These are phyloP conservation scores for Brachylomia viminalis DNA, from an alignment of 2,888 invertebrate genomes.

Conservation along the genomic window DNA sequence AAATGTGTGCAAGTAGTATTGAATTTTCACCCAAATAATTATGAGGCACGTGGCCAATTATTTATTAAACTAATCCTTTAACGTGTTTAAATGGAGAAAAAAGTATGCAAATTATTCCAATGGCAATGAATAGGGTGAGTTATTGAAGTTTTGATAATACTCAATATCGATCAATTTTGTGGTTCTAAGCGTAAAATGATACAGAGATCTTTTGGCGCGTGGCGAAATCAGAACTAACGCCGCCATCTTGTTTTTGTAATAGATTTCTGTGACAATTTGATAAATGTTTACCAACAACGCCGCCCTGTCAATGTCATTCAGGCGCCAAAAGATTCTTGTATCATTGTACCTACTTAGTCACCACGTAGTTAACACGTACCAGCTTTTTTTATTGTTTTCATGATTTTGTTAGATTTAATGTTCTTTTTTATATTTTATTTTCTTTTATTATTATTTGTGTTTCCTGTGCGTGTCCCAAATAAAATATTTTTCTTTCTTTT, in stretches of 20 bases:
- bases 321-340: not conserved
- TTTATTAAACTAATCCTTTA: not conserved
- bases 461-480: too few relatives aligned
- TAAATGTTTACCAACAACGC: not conserved
- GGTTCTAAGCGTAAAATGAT: not conserved
- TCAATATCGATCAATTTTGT: not conserved
- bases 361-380: not conserved
- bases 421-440: too few relatives aligned
- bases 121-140: not conserved
- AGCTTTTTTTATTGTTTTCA: too few relatives aligned
- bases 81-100: conserved; percentile 4
- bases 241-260: not conserved
- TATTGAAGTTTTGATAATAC: not conserved
- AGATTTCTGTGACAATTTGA: not conserved
- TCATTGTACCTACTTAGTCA: not conserved
- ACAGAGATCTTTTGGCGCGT: not conserved
- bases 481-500: too few relatives aligned
- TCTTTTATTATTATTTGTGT: too few relatives aligned
- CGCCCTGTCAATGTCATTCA: not conserved
- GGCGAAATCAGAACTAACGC: not conserved
- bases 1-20: conserved; percentile 26
- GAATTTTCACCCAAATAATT: conserved; percentile 48
- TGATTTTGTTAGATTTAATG: too few relatives aligned
- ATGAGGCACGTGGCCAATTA: conserved; percentile 41
- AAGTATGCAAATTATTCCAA: not conserved